Evolutionary conservation across 2,888 invertebrate genomes (phyloP).

Genomic region (Sinelater perroti): DNA sequence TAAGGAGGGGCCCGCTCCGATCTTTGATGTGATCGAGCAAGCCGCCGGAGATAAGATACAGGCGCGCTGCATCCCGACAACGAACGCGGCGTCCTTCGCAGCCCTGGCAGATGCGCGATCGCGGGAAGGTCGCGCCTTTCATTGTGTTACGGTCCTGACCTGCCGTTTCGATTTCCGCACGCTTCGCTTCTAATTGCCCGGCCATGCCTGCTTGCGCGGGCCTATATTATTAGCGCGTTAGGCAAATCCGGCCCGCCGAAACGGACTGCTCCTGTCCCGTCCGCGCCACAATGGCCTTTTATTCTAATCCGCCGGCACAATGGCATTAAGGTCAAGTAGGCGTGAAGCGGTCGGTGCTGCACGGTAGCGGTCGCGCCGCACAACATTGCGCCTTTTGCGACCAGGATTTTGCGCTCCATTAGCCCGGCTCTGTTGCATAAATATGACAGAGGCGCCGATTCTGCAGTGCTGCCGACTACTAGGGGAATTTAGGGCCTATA

Average conservation of each 20-base stretch:
- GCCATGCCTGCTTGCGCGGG: conserved; percentile 24
- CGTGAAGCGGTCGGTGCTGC: conserved; percentile 41
- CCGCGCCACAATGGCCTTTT: conserved; percentile 35
- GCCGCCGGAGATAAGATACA: conserved; percentile 26
- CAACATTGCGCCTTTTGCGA: conserved; percentile 33
- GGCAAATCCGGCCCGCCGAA: conserved; percentile 33
- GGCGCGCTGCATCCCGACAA: conserved; percentile 18
- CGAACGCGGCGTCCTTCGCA: conserved; percentile 15
- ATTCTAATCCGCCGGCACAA: conserved; percentile 40
- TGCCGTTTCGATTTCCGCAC: conserved; percentile 35
- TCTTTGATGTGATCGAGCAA: conserved; percentile 27
- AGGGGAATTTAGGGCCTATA: too few species aligned
- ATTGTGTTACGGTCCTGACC: neutral
- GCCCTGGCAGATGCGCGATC: conserved; percentile 17
- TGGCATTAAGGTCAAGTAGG: conserved; percentile 40
- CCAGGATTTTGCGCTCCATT: conserved; percentile 35
- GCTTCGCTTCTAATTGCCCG: conserved; percentile 31
- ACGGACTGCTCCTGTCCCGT: conserved; percentile 41
- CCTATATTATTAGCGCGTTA: conserved; percentile 35
- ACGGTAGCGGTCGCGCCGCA: conserved; percentile 31
- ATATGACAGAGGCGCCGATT: too few species aligned
- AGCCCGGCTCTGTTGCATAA: conserved; percentile 17
- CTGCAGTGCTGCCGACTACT: too few species aligned
- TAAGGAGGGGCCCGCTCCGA: conserved; percentile 30
- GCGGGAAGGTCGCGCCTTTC: conserved; percentile 2